A percentile compares a stretch with the other conserved stretches of the same genome.
Conservation (phyloP, 2,888 invertebrate species). For the Baccha elongata region DNA sequence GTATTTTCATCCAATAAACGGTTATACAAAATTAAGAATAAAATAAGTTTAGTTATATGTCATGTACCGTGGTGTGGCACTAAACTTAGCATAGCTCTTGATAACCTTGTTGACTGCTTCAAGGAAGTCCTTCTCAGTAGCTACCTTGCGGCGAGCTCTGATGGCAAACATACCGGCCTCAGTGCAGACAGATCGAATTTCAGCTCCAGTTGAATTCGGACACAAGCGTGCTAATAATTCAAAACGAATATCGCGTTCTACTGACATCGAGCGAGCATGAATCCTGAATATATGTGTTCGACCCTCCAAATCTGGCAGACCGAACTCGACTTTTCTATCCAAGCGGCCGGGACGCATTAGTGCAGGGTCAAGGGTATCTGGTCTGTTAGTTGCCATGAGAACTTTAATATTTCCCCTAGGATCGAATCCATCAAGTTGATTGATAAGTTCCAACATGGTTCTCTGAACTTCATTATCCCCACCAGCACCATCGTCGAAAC, state of each 20-base stretch:
- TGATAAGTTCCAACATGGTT: conserved; percentile 99
- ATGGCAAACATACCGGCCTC: conserved; percentile 99
- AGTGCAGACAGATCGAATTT: conserved; percentile 96
- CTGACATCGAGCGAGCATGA: conserved; percentile 99
- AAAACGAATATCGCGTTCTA: conserved; percentile 98
- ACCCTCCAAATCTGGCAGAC: conserved; percentile 98
- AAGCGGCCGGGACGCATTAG: conserved; percentile 98
- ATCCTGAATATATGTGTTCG: conserved; percentile 99
- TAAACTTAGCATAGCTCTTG: conserved; percentile 97
- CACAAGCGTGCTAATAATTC: conserved; percentile 97
- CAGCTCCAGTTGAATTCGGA: conserved; percentile 98
- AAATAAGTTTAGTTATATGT: conserved; percentile 92
- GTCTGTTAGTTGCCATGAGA: conserved; percentile 99
- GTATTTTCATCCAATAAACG: too few relatives aligned
- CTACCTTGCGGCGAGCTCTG: conserved; percentile 98
- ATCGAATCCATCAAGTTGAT: conserved; percentile 99
- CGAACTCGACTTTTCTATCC: conserved; percentile 99
- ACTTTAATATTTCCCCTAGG: conserved; percentile 98
- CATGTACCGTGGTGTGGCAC: conserved; percentile 97
- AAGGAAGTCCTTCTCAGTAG: conserved; percentile 99
- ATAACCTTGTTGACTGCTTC: conserved; percentile 99
- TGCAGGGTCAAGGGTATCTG: conserved; percentile 99
- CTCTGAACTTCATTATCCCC: conserved; percentile 99
- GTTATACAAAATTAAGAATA: background rate
- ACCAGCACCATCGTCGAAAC: conserved; percentile 99